These are phyloP conservation scores for Caligus rogercresseyi DNA, from an alignment of 1,140 invertebrate genomes.

Conservation along the genomic window DNA sequence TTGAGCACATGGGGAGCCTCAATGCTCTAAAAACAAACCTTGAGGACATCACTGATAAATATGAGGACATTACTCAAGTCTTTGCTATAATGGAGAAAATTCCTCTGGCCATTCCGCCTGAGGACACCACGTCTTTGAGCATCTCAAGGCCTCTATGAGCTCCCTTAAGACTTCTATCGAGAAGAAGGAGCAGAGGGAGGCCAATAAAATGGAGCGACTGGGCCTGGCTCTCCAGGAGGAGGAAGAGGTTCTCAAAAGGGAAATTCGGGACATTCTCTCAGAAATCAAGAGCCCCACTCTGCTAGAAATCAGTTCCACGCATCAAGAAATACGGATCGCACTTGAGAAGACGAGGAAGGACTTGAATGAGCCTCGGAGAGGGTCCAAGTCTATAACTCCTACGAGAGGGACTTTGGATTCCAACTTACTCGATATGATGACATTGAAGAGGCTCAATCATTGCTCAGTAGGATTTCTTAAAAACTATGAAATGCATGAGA, in stretches of 20 bases:
- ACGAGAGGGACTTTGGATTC: slow-evolving; percentile 2
- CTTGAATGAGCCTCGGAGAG: background rate
- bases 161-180: background rate
- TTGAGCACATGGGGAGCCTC: slow-evolving; percentile 4
- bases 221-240: background rate
- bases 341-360: background rate
- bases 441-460: background rate
- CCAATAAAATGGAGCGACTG: background rate
- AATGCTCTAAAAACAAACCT: background rate
- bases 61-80: slow-evolving; percentile 1
- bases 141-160: slow-evolving; percentile 6
- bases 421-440: background rate
- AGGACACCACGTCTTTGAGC: slow-evolving; percentile 4
- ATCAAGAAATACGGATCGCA: background rate
- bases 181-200: background rate
- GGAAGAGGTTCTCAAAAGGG: background rate
- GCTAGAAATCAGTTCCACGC: background rate
- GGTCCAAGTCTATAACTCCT: background rate
- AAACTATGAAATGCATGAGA: no score
- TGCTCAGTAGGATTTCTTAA: no score
- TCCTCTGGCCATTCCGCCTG: slow-evolving; percentile 5
- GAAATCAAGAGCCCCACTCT: slow-evolving; percentile 2
- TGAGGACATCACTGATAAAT: slow-evolving; percentile 2
- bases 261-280: background rate
- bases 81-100: slow-evolving; percentile 14